Conservation (phyloP, 2,113 vertebrate genomes). For the Lagenorhynchus albirostris region DNA sequence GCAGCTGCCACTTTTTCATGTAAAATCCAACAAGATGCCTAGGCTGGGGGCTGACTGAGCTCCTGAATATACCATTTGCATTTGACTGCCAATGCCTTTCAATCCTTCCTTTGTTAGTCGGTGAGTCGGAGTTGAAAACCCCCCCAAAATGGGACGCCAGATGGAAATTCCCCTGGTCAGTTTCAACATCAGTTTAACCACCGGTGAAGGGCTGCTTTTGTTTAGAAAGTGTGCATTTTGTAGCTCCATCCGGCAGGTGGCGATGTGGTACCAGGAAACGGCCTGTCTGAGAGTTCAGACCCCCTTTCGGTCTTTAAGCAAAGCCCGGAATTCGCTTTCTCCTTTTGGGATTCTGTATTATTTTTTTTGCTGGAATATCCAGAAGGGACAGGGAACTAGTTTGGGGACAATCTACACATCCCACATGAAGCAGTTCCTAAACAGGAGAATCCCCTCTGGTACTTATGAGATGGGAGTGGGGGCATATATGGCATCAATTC, state of each 20-base stretch:
- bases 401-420: not conserved
- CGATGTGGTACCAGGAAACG: not conserved
- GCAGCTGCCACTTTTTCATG: not conserved
- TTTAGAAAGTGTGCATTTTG: not conserved
- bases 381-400: not conserved
- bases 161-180: not conserved
- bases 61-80: not conserved
- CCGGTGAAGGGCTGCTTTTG: not conserved
- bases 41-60: not conserved
- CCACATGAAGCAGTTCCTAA: not conserved
- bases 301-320: accelerated
- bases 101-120: not conserved
- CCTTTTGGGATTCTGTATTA: not conserved
- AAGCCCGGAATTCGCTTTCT: not conserved
- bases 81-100: not conserved
- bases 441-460: not conserved
- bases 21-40: not conserved
- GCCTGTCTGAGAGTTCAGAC: accelerated
- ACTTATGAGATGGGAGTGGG: not conserved
- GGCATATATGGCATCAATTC: not conserved
- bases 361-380: not conserved
- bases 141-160: not conserved
- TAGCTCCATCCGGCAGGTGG: not conserved
- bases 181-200: not conserved
- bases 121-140: not conserved